Evolutionary conservation across 2,888 invertebrate species (phyloP), one percentile per base, ranked within the genome.

Genomic region (Allolobophora icterica): DNA sequence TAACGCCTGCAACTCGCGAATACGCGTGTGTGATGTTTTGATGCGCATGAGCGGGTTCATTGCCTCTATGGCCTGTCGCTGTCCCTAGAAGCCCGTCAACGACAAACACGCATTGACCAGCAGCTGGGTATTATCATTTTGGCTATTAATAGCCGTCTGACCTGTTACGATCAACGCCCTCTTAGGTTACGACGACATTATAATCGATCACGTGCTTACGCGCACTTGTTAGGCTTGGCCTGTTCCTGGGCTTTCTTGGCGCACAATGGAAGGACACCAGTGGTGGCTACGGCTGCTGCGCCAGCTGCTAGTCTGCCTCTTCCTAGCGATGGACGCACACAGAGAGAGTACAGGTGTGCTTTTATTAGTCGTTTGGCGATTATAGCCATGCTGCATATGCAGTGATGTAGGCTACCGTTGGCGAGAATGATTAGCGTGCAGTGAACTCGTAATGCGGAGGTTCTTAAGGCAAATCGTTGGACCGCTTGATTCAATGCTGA

Each of bases 271-370:
- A n/a, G 71, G 71, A 71, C 8, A 3, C 6, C 11, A 11, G n/a
- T 1, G 6, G 30, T n/a, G 11, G 71, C 71, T n/a, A 71, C 71
- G 71, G 71, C n/a, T 71, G 30, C 71, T 71, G 71, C 8, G 71
- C n/a, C 71, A 71, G 71, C 71, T 71, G 71, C 71, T n/a, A n/a
- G 8, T n/a, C n/a, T 30, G 71, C n/a, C 30, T 71, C 30, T 11
- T 71, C 71, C 71, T n/a, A 71, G n/a, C 71, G n/a, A 71, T 71
- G 71, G 71, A 71, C n/a, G 71, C n/a, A 71, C n/a, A n/a, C 71
- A 71, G 2, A n/a, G n/a, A 8, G 30, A 71, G 71, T 71, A 71
- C 71, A 71, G 71, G 71, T 71, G 71, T 1, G 71, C 30, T n/a
- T 52, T 52, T 71, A n/a, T 71, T 71, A n/a, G 71, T 71, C 13